These are phyloP conservation scores for Hymenopus coronatus DNA, from an alignment of 2,888 invertebrate species.

Conservation along the genomic window DNA sequence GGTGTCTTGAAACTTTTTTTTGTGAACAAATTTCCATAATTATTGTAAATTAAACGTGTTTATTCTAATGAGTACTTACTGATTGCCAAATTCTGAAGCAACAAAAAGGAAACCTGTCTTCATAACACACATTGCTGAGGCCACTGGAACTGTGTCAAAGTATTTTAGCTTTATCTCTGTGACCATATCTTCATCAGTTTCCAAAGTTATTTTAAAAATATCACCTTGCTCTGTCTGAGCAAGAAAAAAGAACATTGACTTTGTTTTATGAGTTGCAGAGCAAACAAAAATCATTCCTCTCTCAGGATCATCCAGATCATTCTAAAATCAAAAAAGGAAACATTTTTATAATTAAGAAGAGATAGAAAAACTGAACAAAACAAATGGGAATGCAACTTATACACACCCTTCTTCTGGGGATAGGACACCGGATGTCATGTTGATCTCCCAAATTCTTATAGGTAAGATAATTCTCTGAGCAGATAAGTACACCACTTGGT, in stretches of 20 bases:
- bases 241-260: constrained; percentile 98
- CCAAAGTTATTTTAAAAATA: constrained; percentile 94
- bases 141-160: constrained; percentile 98
- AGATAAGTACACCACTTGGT: constrained; percentile 96
- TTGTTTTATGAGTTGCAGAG: constrained; percentile 98
- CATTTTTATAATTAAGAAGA: background rate
- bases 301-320: constrained; percentile 98
- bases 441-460: constrained; percentile 99
- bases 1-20: background rate
- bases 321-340: constrained; percentile 48
- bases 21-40: background rate
- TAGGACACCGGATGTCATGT: constrained; percentile 96
- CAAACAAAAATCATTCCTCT: constrained; percentile 99
- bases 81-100: constrained; percentile 98
- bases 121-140: constrained; percentile 94
- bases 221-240: constrained; percentile 99
- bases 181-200: constrained; percentile 96
- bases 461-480: constrained; percentile 98
- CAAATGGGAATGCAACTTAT: background rate
- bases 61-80: constrained; percentile 67
- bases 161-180: constrained; percentile 98
- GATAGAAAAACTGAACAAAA: background rate
- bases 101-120: constrained; percentile 99
- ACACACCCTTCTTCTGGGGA: constrained; percentile 80
- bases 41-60: constrained; percentile 24